Conservation (phyloP, 2,888 invertebrate species). For the Apantesis nais region DNA sequence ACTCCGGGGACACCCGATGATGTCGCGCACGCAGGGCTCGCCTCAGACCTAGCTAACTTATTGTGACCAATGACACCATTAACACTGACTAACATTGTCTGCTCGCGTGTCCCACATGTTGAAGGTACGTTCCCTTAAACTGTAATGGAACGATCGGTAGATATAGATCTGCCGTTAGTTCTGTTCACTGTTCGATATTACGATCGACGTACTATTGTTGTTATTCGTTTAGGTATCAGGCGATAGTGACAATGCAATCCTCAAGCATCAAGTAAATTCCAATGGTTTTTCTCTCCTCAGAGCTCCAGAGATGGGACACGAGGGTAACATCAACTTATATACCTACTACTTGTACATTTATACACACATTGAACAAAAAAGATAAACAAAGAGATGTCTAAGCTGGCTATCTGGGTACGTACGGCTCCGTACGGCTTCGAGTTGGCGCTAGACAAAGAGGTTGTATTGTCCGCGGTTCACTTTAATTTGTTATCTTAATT, state of each 20-base stretch:
- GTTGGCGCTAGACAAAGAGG: slow-evolving; percentile 50
- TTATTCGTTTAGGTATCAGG: slow-evolving; percentile 1
- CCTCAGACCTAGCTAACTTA: slow-evolving; percentile 25
- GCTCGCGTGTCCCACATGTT: slow-evolving; percentile 1
- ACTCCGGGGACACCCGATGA: neutral
- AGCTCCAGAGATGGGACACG: neutral
- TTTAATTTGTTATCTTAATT: slow-evolving; percentile 75
- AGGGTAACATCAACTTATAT: neutral
- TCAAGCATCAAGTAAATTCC: neutral
- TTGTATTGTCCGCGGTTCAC: slow-evolving; percentile 57
- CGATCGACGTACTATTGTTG: neutral
- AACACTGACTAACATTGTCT: slow-evolving; percentile 10
- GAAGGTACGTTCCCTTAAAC: slow-evolving; percentile 18
- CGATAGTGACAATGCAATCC: slow-evolving; percentile 2
- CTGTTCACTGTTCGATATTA: neutral
- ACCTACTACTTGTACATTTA: too few species aligned
- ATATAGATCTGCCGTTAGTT: slow-evolving; percentile 11
- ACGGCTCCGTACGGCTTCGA: neutral
- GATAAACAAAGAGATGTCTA: neutral
- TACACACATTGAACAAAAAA: neutral
- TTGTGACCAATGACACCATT: slow-evolving; percentile 35
- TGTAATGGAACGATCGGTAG: slow-evolving; percentile 20
- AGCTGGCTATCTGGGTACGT: neutral
- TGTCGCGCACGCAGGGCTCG: slow-evolving; percentile 14
- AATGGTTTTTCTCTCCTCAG: neutral